Percentiles rank a stretch among this genome's conserved stretches.
These are phyloP conservation scores for Pseudotriccus pelzelni DNA, from an alignment of 2,797 vertebrate species.

Conservation along the genomic window DNA sequence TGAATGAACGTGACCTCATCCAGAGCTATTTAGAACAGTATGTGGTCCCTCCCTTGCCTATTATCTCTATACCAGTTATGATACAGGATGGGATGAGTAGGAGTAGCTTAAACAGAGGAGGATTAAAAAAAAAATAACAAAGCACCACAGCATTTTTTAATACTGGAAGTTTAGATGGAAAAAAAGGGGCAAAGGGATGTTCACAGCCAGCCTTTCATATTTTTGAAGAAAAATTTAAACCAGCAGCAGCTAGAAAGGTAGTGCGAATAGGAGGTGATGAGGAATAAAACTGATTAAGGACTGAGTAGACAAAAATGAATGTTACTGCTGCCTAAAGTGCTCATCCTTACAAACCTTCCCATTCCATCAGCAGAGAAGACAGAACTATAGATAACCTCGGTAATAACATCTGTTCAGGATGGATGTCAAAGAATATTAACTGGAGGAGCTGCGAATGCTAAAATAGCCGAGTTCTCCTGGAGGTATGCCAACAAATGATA, in stretches of 20 bases:
- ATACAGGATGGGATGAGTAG: background rate
- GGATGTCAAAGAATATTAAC: slow-evolving; percentile 49
- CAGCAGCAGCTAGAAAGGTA: background rate
- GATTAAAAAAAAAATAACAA: background rate
- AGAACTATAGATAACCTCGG: slow-evolving; percentile 10
- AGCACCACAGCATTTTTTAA: background rate
- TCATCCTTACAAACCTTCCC: background rate
- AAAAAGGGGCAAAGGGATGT: background rate
- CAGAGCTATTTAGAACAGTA: background rate
- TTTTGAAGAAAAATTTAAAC: background rate
- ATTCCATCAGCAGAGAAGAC: slow-evolving; percentile 9
- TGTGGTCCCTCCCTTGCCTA: background rate
- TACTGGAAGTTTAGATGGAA: background rate
- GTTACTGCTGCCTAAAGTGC: background rate
- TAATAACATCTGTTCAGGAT: slow-evolving; percentile 51
- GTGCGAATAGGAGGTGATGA: background rate
- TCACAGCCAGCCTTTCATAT: background rate
- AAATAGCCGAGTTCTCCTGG: slow-evolving; percentile 50
- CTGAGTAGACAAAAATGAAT: background rate
- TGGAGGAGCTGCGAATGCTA: slow-evolving; percentile 7
- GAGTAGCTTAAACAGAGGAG: background rate
- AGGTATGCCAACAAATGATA: slow-evolving; percentile 26
- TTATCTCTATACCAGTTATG: background rate
- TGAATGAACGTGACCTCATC: background rate
- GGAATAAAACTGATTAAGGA: background rate